phyloP scores from a whole-genome alignment of 1,140 invertebrate species.

The Drosophila asahinai region DNA sequence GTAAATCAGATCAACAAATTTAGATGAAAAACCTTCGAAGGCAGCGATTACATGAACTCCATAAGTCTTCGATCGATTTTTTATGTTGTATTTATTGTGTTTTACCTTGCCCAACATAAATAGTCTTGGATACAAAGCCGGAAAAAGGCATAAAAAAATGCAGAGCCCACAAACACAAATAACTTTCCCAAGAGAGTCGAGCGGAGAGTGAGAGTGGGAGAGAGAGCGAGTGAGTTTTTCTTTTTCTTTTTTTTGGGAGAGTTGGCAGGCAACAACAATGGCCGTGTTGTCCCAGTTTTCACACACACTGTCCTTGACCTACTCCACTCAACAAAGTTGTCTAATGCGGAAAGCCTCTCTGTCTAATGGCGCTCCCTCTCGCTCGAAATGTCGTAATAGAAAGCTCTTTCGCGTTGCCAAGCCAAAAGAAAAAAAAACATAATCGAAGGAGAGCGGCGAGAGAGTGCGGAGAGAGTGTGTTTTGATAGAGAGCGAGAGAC shows the following conservation, averaged over 20 bases:
- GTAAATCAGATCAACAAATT: conserved; percentile 6
- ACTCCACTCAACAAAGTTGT: conserved; percentile 84
- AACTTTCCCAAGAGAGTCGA: conserved; percentile 42
- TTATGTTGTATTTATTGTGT: conserved; percentile 15
- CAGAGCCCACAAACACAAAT: conserved; percentile 47
- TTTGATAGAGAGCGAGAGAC: conserved; percentile 38
- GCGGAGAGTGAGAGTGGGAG: conserved; percentile 29
- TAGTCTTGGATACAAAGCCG: conserved; percentile 40
- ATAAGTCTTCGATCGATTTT: conserved; percentile 34
- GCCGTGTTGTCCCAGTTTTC: conserved; percentile 84
- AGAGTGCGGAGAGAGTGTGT: conserved; percentile 14
- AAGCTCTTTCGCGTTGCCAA: conserved; percentile 76
- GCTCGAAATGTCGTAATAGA: conserved; percentile 75
- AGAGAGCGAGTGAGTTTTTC: conserved; percentile 46
- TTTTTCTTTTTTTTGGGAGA: conserved; percentile 54
- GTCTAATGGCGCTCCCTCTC: conserved; percentile 40
- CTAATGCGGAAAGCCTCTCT: conserved; percentile 68
- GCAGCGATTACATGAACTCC: conserved; percentile 7
- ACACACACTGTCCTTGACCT: conserved; percentile 85
- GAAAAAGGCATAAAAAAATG: conserved; percentile 40
- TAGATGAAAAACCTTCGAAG: not conserved
- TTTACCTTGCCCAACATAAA: conserved; percentile 63
- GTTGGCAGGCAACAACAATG: conserved; percentile 74
- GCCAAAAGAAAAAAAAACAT: conserved; percentile 52
- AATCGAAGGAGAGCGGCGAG: conserved; percentile 30